Evolutionary conservation across 2,113 vertebrate species (phyloP), one percentile per base, ranked within the genome.

Genomic region (Atractosteus spatula): DNA sequence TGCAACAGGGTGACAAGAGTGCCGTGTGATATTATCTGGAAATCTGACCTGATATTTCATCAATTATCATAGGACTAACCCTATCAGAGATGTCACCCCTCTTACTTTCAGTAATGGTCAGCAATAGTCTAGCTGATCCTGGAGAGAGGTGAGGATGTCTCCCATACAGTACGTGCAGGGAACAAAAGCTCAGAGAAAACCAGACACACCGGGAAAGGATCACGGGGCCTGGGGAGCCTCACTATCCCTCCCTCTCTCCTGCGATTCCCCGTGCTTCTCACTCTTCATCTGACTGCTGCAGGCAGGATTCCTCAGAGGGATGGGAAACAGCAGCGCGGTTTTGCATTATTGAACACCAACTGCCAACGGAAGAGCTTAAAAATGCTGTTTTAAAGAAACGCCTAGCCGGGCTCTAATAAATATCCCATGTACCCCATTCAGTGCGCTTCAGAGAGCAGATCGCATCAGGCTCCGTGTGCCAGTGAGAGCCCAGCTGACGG

Each of bases 341-440:
- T 82, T 91, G 84, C 85, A 89, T 88, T 89, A 89, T 89, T 89
- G 79, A 90, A 82, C 78, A 82, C 75, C 73, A 81, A 83, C 76
- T 79, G 81, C 63, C 69, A 74, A 69, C 66, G 17, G 55, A 76
- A 70, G 63, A 66, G 66, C 55, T 56, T 42, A 71, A 68, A 73
- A 76, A 71, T 73, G 55, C 65, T 65, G 55, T 73, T 74, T 76
- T 76, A 63, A 72, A 72, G 61, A 68, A 55, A 51, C 29, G 72
- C 57, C 55, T 11, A 29, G 41, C 13, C 45, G 41, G 3, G 12
- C 45, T 17, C 29, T 56, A 17, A 62, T 63, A 63, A 56, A 69
- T 74, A 64, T 64, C 61, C 73, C 64, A 70, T 65, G 12, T 17
- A 29, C 57, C 13, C 29, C 16, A 51, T 10, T 68, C 56, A 54